Evolutionary conservation across 2,888 invertebrate species (phyloP), one percentile per base, ranked within the genome.

Genomic region (Tethea ocularis): DNA sequence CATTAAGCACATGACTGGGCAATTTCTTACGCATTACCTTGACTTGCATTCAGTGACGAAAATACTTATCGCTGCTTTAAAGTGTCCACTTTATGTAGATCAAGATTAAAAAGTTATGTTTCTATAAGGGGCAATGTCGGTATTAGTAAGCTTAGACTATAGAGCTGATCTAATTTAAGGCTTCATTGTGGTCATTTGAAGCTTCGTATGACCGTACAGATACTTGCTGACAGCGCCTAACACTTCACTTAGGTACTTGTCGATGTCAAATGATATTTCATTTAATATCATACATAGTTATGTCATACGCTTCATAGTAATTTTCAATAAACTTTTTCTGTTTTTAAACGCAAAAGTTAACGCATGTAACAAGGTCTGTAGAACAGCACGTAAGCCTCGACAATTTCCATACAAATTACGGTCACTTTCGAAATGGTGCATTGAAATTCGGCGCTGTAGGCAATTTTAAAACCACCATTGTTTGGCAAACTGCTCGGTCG

Each of bases 391-490:
- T 83, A 84, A 85, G 77, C 71, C 73, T 74, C 64, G 66, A 80
- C 83, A 82, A 91, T 90, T 89, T 87, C 88, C 90, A 91, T 88
- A 87, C 86, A 87, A 88, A 90, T 86, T 82, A 86, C 88, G 84
- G 85, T 78, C 87, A 86, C 89, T 91, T 91, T 91, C 91, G 88
- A 91, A 91, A 88, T 77, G 75, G 77, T 77, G 69, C 73, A 86
- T 86, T 86, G 83, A 83, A 83, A 84, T 87, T 86, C 85, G 80
- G 78, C 70, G 69, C 71, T 66, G 78, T 80, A 68, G 80, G 77
- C 80, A 72, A 77, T 80, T 83, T 82, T 82, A 70, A 76, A 77
- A 70, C 70, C 61, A 64, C 85, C 81, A 89, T 89, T 90, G 87
- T 88, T 77, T 77, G 63, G 60, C 58, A 56, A 61, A 68, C 72